Conservation (phyloP, 2,888 invertebrate species). For the Muscina levida region DNA sequence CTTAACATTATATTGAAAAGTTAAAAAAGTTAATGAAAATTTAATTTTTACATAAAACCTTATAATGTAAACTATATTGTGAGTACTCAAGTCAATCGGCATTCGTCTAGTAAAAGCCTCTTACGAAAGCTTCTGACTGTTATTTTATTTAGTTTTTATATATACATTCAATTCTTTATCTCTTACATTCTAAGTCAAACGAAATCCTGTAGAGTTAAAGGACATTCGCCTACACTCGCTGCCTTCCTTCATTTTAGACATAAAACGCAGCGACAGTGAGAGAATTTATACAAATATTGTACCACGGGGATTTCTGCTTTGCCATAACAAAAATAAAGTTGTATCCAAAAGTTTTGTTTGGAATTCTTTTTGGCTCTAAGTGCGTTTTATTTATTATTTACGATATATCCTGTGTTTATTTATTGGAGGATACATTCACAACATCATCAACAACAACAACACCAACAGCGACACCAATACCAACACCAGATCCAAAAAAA, state of each 20-base stretch:
- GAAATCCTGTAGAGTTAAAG: not conserved
- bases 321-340: conserved; percentile 33
- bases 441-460: not conserved
- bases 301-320: conserved; percentile 44
- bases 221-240: not conserved
- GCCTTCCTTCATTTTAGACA: conserved; percentile 10
- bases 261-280: conserved; percentile 12
- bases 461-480: not conserved
- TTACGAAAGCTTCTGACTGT: no score
- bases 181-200: no score
- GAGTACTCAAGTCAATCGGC: no score
- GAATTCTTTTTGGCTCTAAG: conserved; percentile 41
- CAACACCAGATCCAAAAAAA: conserved; percentile 4
- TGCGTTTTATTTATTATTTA: conserved; percentile 49
- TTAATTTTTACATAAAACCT: no score
- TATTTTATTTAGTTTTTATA: no score
- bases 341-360: conserved; percentile 34
- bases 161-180: no score
- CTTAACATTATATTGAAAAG: no score
- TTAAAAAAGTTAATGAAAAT: no score
- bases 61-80: no score
- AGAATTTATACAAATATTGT: conserved; percentile 52
- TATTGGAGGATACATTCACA: conserved; percentile 41
- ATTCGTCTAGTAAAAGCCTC: no score
- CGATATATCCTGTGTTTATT: conserved; percentile 42